Percentiles rank a stretch among this genome's conserved stretches.
Evolutionary conservation across 53 echinoderm and acorn worm species (phyloP).

Genomic region (Temnopleurus reevesii): DNA sequence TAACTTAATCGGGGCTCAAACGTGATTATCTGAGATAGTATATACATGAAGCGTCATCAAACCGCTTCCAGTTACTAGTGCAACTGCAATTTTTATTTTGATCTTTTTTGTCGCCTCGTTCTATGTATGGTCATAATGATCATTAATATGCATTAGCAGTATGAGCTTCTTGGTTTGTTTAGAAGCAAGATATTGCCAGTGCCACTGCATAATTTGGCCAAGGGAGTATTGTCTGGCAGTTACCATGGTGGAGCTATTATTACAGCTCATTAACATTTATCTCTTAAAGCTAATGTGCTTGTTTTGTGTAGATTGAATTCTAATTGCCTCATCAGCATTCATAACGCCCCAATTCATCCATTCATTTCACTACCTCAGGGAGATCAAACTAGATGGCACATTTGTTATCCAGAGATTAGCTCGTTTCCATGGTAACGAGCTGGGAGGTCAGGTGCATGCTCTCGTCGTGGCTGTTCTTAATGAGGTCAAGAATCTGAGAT

Average conservation of each 20-base stretch:
- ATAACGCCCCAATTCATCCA: neutral
- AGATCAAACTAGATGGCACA: constrained; percentile 86
- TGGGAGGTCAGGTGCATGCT: constrained; percentile 78
- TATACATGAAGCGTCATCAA: too few species aligned
- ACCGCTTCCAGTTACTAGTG: too few species aligned
- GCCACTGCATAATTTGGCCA: neutral
- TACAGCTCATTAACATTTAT: neutral
- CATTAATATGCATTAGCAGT: too few species aligned
- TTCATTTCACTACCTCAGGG: constrained; percentile 64
- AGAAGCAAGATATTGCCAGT: too few species aligned
- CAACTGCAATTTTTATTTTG: too few species aligned
- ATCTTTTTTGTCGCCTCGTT: too few species aligned
- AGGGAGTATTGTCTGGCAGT: neutral
- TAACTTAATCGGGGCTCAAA: too few species aligned
- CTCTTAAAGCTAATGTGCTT: neutral
- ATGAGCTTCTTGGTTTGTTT: too few species aligned
- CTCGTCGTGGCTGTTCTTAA: constrained; percentile 84
- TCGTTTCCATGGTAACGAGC: constrained; percentile 71
- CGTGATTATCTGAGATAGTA: too few species aligned
- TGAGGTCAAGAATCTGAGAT: constrained; percentile 94
- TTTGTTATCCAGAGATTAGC: constrained; percentile 69
- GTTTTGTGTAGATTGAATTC: neutral
- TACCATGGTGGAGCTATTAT: neutral
- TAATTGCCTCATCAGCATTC: neutral
- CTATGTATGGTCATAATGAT: too few species aligned